A percentile compares a stretch with the other conserved stretches of the same genome.
phyloP scores from a whole-genome alignment of 2,113 vertebrate genomes.

The Pelusios castaneus region DNA sequence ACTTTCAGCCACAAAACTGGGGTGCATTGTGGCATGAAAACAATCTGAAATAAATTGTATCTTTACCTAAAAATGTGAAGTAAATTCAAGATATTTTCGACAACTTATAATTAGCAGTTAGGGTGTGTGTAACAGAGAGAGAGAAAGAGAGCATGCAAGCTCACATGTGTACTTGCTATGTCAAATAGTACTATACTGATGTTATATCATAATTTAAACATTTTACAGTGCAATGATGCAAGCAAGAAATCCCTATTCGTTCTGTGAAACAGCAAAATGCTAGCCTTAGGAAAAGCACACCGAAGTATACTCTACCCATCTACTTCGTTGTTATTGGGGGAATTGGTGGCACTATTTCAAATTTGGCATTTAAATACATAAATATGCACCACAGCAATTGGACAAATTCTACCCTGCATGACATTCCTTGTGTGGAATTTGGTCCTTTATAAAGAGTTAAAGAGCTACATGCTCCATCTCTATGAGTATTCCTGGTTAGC shows the following conservation, averaged over 20 bases:
- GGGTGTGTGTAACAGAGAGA: neutral
- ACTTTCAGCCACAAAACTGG: neutral
- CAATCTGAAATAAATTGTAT: neutral
- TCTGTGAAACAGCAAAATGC: constrained; percentile 23
- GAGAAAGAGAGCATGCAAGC: neutral
- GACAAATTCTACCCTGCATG: neutral
- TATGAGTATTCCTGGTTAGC: neutral
- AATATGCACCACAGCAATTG: neutral
- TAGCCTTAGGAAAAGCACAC: neutral
- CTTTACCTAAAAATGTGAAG: neutral
- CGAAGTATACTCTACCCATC: neutral
- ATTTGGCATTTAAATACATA: neutral
- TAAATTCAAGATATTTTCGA: neutral
- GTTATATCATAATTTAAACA: neutral
- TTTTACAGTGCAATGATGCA: neutral
- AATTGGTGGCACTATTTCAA: neutral
- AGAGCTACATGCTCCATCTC: neutral
- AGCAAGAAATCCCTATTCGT: constrained; percentile 30
- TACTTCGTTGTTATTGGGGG: neutral
- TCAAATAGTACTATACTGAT: neutral
- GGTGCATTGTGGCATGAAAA: neutral
- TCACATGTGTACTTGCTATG: neutral
- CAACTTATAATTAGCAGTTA: constrained; percentile 7
- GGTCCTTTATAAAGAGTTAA: neutral
- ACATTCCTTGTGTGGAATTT: neutral